Evolutionary conservation across 2,797 vertebrate genomes (phyloP).

Genomic region (Hipposideros larvatus): DNA sequence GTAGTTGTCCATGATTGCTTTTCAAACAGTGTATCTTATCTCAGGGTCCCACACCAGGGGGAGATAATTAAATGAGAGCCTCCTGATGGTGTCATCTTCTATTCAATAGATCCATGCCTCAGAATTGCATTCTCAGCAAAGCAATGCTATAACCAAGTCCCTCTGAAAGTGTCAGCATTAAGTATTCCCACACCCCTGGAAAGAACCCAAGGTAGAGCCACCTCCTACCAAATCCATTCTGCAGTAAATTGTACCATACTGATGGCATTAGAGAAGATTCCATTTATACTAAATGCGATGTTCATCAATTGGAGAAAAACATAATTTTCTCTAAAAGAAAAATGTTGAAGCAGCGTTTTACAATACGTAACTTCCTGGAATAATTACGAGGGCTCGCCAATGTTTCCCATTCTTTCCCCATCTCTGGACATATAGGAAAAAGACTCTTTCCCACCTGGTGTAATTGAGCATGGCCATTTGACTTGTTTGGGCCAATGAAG

Average conservation of each 20-base stretch:
- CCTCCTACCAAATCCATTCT: background rate
- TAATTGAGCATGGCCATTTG: background rate
- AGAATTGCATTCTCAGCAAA: slow-evolving; percentile 49
- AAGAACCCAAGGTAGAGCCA: slow-evolving; percentile 45
- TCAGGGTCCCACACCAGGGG: background rate
- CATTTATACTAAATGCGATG: background rate
- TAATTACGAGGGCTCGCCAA: background rate
- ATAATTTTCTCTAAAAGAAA: background rate
- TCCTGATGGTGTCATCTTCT: background rate
- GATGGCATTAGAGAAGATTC: background rate
- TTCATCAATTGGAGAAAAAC: background rate
- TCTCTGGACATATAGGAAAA: background rate
- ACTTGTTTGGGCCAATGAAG: background rate
- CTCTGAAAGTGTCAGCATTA: slow-evolving; percentile 7
- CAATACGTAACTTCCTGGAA: background rate
- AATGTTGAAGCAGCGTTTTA: slow-evolving; percentile 15
- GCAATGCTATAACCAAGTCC: background rate
- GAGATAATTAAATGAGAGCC: slow-evolving; percentile 45
- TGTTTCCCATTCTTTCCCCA: background rate
- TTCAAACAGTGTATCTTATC: background rate
- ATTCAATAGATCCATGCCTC: background rate
- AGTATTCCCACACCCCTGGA: background rate
- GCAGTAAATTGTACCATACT: background rate
- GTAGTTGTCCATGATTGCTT: background rate
- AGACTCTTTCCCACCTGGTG: background rate